phyloP scores from a whole-genome alignment of 2,888 invertebrate species.

The Cryptophagus acutangulus region DNA sequence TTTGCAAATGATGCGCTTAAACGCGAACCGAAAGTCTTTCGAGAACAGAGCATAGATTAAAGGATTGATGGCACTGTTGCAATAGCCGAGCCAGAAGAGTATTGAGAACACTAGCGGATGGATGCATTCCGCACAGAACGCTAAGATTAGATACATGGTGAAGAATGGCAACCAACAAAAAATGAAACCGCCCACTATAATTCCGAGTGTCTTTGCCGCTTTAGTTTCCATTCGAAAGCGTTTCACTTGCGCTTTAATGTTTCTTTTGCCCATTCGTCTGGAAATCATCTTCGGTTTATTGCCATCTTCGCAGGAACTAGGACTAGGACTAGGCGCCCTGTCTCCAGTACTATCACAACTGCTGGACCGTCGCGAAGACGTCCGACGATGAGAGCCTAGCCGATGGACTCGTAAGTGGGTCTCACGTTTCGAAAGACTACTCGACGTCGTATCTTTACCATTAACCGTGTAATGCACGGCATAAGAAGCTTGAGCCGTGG shows the following conservation, averaged over 20 bases:
- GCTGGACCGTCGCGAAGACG: slow-evolving; percentile 45
- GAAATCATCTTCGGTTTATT: slow-evolving; percentile 49
- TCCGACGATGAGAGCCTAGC: slow-evolving; percentile 31
- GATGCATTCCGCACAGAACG: slow-evolving; percentile 82
- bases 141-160: slow-evolving; percentile 86
- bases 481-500: slow-evolving; percentile 48
- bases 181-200: slow-evolving; percentile 96
- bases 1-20: slow-evolving; percentile 86
- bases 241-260: slow-evolving; percentile 87
- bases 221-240: slow-evolving; percentile 94
- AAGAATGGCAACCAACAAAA: slow-evolving; percentile 97
- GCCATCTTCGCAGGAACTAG: slow-evolving; percentile 44
- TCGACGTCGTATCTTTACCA: slow-evolving; percentile 53
- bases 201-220: slow-evolving; percentile 93
- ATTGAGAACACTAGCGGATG: slow-evolving; percentile 82
- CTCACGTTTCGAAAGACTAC: slow-evolving; percentile 49
- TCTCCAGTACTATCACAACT: slow-evolving; percentile 50
- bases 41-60: slow-evolving; percentile 93
- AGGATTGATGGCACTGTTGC: slow-evolving; percentile 94
- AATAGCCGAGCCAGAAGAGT: slow-evolving; percentile 96
- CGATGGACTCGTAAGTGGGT: slow-evolving; percentile 56
- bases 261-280: slow-evolving; percentile 77
- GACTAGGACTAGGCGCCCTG: slow-evolving; percentile 49
- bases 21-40: slow-evolving; percentile 91
- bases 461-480: slow-evolving; percentile 66